phyloP scores from a whole-genome alignment of 2,888 invertebrate genomes.

The Congeria kusceri region DNA sequence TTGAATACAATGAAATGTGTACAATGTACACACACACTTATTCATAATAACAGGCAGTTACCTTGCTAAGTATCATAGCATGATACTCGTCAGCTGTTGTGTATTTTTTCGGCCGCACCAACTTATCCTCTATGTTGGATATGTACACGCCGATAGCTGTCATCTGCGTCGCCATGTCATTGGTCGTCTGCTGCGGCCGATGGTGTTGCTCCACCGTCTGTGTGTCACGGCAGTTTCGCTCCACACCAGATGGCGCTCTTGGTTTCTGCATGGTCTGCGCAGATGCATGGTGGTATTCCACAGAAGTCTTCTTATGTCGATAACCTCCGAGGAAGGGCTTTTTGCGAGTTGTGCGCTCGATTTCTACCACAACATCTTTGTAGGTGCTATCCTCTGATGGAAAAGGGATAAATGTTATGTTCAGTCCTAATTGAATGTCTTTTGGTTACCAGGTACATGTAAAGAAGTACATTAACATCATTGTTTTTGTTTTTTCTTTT shows the following conservation, averaged over 20 bases:
- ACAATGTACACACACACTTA: background rate
- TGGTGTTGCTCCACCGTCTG: constrained; percentile 84
- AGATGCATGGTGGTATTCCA: constrained; percentile 92
- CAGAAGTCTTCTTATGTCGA: constrained; percentile 89
- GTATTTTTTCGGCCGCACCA: constrained; percentile 83
- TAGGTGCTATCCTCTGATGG: constrained; percentile 75
- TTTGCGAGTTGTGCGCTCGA: constrained; percentile 82
- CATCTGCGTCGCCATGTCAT: constrained; percentile 85
- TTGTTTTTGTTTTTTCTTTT: too few species aligned
- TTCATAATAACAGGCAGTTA: constrained; percentile 47
- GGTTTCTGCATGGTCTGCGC: constrained; percentile 90
- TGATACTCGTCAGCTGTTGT: constrained; percentile 84
- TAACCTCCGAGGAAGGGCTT: constrained; percentile 95
- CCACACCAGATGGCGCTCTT: constrained; percentile 74
- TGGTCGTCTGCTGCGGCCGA: constrained; percentile 83
- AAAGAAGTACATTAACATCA: too few species aligned
- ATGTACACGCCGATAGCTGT: constrained; percentile 85
- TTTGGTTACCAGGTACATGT: too few species aligned
- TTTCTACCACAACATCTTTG: constrained; percentile 84
- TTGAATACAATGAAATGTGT: constrained; percentile 1
- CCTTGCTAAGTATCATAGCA: constrained; percentile 75
- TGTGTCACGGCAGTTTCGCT: constrained; percentile 84
- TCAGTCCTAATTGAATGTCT: too few species aligned
- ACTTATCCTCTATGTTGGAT: constrained; percentile 81
- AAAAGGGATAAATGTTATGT: too few species aligned